Evolutionary conservation across 1,140 invertebrate genomes (phyloP).

Genomic region (Drosophila kurseongensis): DNA sequence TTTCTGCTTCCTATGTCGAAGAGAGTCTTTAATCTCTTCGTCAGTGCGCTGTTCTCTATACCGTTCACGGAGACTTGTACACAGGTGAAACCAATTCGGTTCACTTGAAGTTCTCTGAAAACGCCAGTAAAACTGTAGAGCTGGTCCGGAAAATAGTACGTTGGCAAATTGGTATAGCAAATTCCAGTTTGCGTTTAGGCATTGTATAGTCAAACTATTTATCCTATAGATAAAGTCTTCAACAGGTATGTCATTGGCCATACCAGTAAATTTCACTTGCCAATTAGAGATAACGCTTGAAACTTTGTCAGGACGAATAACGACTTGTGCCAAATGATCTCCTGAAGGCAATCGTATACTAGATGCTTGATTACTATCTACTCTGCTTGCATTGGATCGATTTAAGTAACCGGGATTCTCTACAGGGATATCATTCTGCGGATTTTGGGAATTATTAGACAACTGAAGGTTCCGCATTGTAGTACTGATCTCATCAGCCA

Average conservation of each 20-base stretch:
- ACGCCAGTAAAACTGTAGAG: no score
- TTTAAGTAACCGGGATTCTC: neutral
- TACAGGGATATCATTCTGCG: neutral
- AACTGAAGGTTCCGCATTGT: neutral
- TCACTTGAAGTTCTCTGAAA: no score
- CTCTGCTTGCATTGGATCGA: neutral
- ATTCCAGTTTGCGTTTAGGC: neutral
- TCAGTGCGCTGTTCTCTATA: neutral
- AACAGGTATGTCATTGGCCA: no score
- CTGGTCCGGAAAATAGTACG: no score
- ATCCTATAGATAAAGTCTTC: no score
- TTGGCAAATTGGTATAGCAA: no score
- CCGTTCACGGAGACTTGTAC: neutral
- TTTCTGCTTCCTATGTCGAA: neutral
- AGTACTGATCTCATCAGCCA: no score
- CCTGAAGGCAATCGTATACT: neutral
- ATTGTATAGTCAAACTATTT: neutral
- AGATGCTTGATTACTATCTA: neutral
- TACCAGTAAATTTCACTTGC: no score
- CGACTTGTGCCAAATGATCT: neutral
- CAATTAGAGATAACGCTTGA: neutral
- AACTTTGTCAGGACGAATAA: neutral
- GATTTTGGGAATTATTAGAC: neutral
- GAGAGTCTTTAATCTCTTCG: conserved; percentile 1
- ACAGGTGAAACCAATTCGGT: neutral